Evolutionary conservation across 1,140 invertebrate species (phyloP).

Genomic region (Zaprionus capensis): DNA sequence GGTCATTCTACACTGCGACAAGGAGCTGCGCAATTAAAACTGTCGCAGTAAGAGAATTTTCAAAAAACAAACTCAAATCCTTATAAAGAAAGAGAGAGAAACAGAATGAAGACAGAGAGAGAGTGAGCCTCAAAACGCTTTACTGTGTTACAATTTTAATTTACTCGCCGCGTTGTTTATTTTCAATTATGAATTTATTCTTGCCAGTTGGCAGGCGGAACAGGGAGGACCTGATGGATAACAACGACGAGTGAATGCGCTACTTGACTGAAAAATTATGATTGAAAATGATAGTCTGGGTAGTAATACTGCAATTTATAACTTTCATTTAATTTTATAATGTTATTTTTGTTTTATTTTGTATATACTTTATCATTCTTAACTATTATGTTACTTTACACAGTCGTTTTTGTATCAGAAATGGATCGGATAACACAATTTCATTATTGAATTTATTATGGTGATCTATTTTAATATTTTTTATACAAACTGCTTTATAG

Average conservation of each 20-base stretch:
- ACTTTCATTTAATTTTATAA: too few relatives aligned
- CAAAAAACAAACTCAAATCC: background rate
- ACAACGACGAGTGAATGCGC: background rate
- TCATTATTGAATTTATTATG: too few relatives aligned
- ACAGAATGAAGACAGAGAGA: background rate
- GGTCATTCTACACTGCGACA: background rate
- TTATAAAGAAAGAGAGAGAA: background rate
- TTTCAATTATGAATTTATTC: conserved; percentile 74
- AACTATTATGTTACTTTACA: too few relatives aligned
- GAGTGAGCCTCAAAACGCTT: conserved; percentile 1
- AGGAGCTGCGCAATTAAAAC: conserved; percentile 3
- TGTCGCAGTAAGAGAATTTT: background rate
- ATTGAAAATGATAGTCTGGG: too few relatives aligned
- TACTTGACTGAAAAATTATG: background rate
- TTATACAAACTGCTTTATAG: too few relatives aligned
- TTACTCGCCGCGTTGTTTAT: conserved; percentile 66
- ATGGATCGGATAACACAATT: too few relatives aligned
- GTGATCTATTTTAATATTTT: too few relatives aligned
- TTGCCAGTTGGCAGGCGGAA: conserved; percentile 36
- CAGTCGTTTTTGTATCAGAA: too few relatives aligned
- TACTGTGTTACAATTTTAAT: conserved; percentile 44
- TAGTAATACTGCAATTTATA: too few relatives aligned
- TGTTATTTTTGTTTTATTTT: too few relatives aligned
- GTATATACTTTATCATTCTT: too few relatives aligned
- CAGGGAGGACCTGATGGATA: background rate